These are phyloP conservation scores for Saccostrea echinata DNA, from an alignment of 1,140 invertebrate genomes.

Conservation along the genomic window DNA sequence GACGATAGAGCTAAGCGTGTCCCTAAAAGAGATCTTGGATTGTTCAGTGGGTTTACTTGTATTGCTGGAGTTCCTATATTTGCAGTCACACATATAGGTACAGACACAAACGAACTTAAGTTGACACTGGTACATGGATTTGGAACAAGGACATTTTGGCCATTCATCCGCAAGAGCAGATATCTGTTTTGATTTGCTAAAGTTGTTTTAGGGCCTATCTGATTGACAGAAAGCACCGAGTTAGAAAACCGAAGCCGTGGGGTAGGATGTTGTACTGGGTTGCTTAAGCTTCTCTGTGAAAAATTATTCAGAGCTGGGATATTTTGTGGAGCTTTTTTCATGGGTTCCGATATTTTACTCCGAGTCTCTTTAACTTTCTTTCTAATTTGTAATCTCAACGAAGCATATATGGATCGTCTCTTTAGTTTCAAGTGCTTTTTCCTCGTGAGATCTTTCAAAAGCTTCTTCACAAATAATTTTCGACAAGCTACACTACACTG, in stretches of 20 bases:
- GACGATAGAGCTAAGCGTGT: background rate
- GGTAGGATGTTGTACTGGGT: background rate
- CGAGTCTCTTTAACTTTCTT: background rate
- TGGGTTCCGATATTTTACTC: background rate
- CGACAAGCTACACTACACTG: slow-evolving; percentile 1
- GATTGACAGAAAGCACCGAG: background rate
- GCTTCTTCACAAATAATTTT: slow-evolving; percentile 17
- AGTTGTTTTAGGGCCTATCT: background rate
- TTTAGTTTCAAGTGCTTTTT: slow-evolving; percentile 1
- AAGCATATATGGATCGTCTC: background rate
- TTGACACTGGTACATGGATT: background rate
- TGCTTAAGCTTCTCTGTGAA: background rate
- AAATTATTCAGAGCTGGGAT: background rate
- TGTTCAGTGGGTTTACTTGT: background rate
- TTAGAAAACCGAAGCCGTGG: background rate
- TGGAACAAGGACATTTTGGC: slow-evolving; percentile 6
- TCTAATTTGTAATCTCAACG: background rate
- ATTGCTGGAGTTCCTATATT: background rate
- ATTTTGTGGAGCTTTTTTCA: background rate
- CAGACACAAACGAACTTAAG: background rate
- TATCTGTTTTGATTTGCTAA: background rate
- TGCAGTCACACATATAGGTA: background rate
- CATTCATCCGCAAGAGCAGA: background rate
- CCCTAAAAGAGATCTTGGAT: background rate
- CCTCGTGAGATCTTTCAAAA: background rate